phyloP scores from a whole-genome alignment of 1,140 invertebrate genomes.

The Drosophila tsacasi region DNA sequence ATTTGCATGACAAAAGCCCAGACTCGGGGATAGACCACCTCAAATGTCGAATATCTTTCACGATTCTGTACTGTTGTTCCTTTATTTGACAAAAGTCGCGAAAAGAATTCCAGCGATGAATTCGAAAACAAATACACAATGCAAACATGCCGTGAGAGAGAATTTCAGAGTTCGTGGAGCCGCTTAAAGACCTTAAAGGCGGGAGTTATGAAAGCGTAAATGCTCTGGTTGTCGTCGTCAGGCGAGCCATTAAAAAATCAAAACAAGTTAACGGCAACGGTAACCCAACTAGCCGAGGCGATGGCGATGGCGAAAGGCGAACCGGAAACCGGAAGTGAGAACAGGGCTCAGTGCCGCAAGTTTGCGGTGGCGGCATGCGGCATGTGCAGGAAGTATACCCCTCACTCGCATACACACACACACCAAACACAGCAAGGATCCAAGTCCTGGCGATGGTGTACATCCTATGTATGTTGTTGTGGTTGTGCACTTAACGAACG shows the following conservation, averaged over 20 bases:
- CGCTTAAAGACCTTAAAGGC: constrained; percentile 44
- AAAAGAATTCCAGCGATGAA: constrained; percentile 5
- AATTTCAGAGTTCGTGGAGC: background rate
- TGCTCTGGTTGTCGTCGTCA: constrained; percentile 59
- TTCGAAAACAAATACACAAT: constrained; percentile 8
- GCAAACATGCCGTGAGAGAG: background rate
- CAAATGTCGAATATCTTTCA: constrained; percentile 41
- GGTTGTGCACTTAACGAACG: constrained; percentile 16
- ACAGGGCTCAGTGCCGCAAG: constrained; percentile 76
- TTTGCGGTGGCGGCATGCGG: constrained; percentile 71
- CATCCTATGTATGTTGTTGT: constrained; percentile 36
- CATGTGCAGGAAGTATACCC: constrained; percentile 67
- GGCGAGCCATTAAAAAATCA: constrained; percentile 82
- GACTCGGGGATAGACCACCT: constrained; percentile 27
- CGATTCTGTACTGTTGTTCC: constrained; percentile 10
- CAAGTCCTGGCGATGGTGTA: constrained; percentile 18
- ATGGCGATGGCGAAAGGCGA: constrained; percentile 42
- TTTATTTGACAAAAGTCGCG: constrained; percentile 32
- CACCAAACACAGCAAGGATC: constrained; percentile 7
- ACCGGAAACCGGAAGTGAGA: constrained; percentile 76
- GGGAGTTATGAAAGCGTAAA: constrained; percentile 55
- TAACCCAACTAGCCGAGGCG: constrained; percentile 53
- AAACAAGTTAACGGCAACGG: constrained; percentile 78
- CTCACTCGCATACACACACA: constrained; percentile 4
- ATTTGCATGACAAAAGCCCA: constrained; percentile 78